phyloP scores from a whole-genome alignment of 2,113 vertebrate species.

The Cyanoramphus novaezelandiae region DNA sequence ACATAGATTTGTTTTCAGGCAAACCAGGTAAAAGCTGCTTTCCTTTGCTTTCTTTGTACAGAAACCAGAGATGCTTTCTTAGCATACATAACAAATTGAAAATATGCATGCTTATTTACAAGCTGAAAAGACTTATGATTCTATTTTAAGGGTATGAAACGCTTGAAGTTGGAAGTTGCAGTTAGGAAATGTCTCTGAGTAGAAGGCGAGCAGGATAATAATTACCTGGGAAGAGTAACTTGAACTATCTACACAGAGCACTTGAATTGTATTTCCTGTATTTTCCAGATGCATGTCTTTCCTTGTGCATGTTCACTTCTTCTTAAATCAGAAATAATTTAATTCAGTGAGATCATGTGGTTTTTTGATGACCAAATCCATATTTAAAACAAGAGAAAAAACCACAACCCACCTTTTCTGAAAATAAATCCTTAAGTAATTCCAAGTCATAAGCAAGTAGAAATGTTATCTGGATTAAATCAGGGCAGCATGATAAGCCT shows the following conservation, averaged over 20 bases:
- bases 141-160: neutral
- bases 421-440: neutral
- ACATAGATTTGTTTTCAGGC: neutral
- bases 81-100: neutral
- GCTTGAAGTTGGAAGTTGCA: neutral
- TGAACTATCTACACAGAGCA: neutral
- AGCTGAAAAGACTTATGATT: neutral
- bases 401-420: neutral
- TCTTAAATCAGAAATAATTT: constrained; percentile 17
- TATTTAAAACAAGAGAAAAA: neutral
- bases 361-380: neutral
- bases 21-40: neutral
- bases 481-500: neutral
- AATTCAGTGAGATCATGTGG: neutral
- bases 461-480: constrained; percentile 1
- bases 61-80: neutral
- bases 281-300: constrained; percentile 43
- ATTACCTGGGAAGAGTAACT: constrained; percentile 57
- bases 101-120: neutral
- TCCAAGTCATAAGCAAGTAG: neutral
- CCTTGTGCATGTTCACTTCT: neutral
- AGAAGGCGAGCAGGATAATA: neutral
- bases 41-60: neutral
- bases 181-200: neutral
- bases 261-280: constrained; percentile 43